Base-by-base conservation (phyloP, 2,888 invertebrate genomes). In the Netelia inedita region DNA sequence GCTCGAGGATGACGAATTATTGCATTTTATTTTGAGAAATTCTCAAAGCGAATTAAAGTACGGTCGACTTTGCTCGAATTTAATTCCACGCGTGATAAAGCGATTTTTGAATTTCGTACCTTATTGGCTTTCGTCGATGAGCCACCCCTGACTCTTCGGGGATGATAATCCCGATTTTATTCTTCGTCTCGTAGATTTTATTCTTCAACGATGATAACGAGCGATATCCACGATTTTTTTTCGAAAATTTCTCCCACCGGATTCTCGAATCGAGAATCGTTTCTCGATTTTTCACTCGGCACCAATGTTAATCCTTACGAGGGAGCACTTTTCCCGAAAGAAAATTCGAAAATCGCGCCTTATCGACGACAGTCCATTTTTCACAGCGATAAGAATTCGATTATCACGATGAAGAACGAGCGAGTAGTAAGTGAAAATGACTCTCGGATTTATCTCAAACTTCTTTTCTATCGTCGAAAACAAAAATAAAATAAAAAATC, bases 101-200 rank as follows among this genome's bases (percentile, higher is more conserved):
- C 55, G 63, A 80, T 85, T 85, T 82, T 68, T 65, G 55, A 85
- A 82, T 35, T 66, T 81, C 88, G 86, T 88, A 88, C 88, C 88
- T 88, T 87, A 87, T 88, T 87, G 85, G 75, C 74, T 75, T 55
- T 53, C 59, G 57, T 46, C 10, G 46, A 14, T 14, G 46, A 46
- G 11, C 10, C 10, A 10, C 46, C 14, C 46, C 11, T 46, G 14
- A 11, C 1, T 46, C 46, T 46, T 6, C 35, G 35, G 35, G 35
- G 35, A 35, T 35, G 35, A 35, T 35, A 35, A 35, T 35, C 35
- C 5, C 28, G 28, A 28, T 28, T 28, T 35, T 35, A 35, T 35
- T 35, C 35, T 35, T 35, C 35, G 35, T 35, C 35, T 35, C 3
- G 35, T 35, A 35, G 35, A 35, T 35, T 35, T 35, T 14, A 0